These are phyloP conservation scores for Drosophila dunni DNA, from an alignment of 1,140 invertebrate species.

Conservation along the genomic window DNA sequence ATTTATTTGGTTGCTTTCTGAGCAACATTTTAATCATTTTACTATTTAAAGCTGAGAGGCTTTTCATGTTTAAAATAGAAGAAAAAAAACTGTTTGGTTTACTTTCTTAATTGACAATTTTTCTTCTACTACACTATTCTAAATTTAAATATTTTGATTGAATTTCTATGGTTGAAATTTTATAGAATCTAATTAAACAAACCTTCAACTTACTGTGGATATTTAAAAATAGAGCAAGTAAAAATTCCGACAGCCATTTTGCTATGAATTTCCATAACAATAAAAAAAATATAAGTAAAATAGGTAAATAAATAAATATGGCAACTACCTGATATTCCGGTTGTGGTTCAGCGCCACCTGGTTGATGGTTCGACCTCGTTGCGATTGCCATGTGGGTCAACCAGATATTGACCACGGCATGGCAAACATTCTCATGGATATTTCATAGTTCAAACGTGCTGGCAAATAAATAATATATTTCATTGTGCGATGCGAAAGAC, in stretches of 20 bases:
- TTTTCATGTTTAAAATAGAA: too few species aligned
- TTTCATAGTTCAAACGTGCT: conserved; percentile 75
- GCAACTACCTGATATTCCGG: conserved; percentile 42
- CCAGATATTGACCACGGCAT: conserved; percentile 73
- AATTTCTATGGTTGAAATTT: background rate
- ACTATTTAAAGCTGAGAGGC: too few species aligned
- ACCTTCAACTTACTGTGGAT: conserved; percentile 27
- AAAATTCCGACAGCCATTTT: conserved; percentile 20
- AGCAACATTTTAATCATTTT: too few species aligned
- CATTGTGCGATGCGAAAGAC: conserved; percentile 18
- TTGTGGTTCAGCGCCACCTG: background rate
- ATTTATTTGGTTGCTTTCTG: too few species aligned
- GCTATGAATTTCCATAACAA: conserved; percentile 37
- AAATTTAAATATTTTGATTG: background rate
- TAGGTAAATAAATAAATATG: conserved; percentile 12
- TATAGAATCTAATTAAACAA: conserved; percentile 63
- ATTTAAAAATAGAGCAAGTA: conserved; percentile 2
- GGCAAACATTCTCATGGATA: conserved; percentile 69
- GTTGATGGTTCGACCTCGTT: conserved; percentile 31
- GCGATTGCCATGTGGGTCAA: conserved; percentile 66
- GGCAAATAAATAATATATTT: conserved; percentile 75
- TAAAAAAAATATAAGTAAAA: conserved; percentile 21
- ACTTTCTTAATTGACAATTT: conserved; percentile 25
- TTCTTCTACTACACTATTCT: background rate
- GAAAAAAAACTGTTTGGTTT: too few species aligned